Conservation (phyloP, 2,797 vertebrate genomes). For the Carcharodon carcharias region DNA sequence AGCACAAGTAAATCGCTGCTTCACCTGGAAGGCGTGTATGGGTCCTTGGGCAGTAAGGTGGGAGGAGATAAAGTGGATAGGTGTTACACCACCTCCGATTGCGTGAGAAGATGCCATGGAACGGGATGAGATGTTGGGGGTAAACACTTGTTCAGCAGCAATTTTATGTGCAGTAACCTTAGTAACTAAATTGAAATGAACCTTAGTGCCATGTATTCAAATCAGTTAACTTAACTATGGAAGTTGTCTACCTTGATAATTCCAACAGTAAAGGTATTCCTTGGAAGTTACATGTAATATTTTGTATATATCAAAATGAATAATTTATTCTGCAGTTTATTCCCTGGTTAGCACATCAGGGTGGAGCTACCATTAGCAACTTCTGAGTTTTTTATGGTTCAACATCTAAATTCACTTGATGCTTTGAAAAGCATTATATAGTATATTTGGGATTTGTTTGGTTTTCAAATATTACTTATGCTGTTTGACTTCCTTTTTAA, state of each 20-base stretch:
- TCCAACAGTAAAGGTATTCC: not conserved
- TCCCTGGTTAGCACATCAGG: not conserved
- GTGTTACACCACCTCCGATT: no score
- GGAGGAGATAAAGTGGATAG: no score
- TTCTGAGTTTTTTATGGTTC: not conserved
- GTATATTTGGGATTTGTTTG: not conserved
- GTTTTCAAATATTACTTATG: not conserved
- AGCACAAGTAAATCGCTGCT: no score
- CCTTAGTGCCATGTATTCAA: not conserved
- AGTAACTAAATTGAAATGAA: not conserved
- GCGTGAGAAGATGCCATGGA: no score
- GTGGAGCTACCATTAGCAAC: not conserved
- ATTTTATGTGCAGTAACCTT: not conserved
- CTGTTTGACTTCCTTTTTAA: not conserved
- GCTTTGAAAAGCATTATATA: not conserved
- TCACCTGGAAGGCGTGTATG: no score
- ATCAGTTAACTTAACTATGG: not conserved
- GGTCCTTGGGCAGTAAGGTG: no score
- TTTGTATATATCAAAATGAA: not conserved
- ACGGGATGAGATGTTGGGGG: not conserved
- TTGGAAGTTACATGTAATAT: not conserved
- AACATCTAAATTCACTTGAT: not conserved
- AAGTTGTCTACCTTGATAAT: not conserved
- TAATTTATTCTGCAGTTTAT: not conserved
- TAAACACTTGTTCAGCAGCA: not conserved